Evolutionary conservation across 2,888 invertebrate genomes (phyloP).

Genomic region (Phortica okadai): DNA sequence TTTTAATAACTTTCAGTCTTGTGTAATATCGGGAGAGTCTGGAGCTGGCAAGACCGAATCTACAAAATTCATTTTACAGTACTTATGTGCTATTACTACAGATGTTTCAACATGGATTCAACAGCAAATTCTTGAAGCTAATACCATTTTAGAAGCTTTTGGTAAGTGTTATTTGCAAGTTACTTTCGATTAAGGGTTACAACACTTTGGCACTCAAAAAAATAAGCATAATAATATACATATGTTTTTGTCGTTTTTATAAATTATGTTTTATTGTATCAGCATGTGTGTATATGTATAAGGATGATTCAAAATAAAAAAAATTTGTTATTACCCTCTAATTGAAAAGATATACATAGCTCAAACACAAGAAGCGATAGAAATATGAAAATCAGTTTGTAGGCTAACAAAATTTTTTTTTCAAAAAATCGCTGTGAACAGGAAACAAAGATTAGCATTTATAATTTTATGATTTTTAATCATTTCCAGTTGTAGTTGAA

Average conservation of each 20-base stretch:
- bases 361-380: too few species aligned
- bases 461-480: too few species aligned
- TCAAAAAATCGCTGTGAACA: too few species aligned
- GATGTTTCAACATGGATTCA: constrained; percentile 94
- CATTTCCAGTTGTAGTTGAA: too few species aligned
- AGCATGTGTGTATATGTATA: too few species aligned
- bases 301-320: too few species aligned
- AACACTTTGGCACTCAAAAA: neutral
- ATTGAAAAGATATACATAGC: too few species aligned
- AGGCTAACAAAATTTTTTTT: too few species aligned
- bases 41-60: constrained; percentile 96
- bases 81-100: constrained; percentile 91
- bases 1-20: constrained; percentile 79
- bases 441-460: too few species aligned
- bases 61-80: constrained; percentile 93
- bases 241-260: neutral
- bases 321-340: too few species aligned
- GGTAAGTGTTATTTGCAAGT: constrained; percentile 79
- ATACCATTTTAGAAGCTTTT: constrained; percentile 94
- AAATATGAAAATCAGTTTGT: too few species aligned
- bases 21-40: constrained; percentile 94
- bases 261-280: too few species aligned
- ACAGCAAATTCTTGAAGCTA: constrained; percentile 95
- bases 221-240: neutral
- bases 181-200: neutral